A percentile compares a stretch with the other conserved stretches of the same genome.
phyloP scores from a whole-genome alignment of 1,140 invertebrate species.

The Globodera rostochiensis region DNA sequence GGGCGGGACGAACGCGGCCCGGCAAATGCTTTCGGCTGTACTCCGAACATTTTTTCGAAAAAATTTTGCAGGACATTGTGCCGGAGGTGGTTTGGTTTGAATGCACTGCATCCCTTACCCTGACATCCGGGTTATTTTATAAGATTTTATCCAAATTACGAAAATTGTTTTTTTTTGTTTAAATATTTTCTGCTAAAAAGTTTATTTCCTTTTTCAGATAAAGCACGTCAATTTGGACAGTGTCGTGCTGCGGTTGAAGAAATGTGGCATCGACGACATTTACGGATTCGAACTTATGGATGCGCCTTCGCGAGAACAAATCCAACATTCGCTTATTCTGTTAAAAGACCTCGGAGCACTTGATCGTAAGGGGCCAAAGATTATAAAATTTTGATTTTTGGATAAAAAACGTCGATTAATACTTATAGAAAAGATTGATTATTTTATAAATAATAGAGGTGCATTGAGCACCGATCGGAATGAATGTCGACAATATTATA shows the following conservation, averaged over 20 bases:
- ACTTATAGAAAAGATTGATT: background rate
- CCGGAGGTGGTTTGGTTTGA: background rate
- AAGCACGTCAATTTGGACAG: slow-evolving; percentile 6
- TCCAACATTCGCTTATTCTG: slow-evolving; percentile 64
- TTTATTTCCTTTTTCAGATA: slow-evolving; percentile 76
- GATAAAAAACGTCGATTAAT: slow-evolving; percentile 77
- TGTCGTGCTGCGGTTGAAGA: slow-evolving; percentile 75
- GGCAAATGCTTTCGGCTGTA: slow-evolving; percentile 98
- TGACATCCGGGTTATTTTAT: no score
- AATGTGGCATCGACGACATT: slow-evolving; percentile 96
- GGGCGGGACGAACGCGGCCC: slow-evolving; percentile 91
- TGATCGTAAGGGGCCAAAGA: slow-evolving; percentile 70
- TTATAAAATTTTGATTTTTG: slow-evolving; percentile 75
- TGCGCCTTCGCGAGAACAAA: slow-evolving; percentile 95
- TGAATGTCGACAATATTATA: no score
- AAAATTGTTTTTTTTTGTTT: no score
- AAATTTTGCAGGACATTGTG: background rate
- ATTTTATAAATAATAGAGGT: slow-evolving; percentile 70
- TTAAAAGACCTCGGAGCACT: slow-evolving; percentile 54
- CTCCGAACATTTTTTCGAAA: slow-evolving; percentile 66
- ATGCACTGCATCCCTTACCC: no score
- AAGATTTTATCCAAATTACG: no score
- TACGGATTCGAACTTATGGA: slow-evolving; percentile 71
- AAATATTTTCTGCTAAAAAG: background rate
- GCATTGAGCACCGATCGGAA: slow-evolving; percentile 77